Conservation (phyloP, 1,140 invertebrate species). For the Rhagoletis pomonella region DNA sequence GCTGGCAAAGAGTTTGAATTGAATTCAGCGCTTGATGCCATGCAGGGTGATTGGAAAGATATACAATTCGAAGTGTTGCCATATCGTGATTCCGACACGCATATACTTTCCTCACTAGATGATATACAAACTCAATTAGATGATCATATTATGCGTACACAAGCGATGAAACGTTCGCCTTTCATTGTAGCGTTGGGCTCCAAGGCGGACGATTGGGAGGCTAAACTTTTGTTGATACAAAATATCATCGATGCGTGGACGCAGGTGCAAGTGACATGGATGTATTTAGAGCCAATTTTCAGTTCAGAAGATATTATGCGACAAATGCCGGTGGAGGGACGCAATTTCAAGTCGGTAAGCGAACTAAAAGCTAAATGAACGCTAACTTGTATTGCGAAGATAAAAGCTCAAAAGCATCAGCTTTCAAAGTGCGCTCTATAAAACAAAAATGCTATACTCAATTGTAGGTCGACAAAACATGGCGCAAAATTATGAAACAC, state of each 20-base stretch:
- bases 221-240: constrained; percentile 91
- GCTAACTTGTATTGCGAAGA: not conserved
- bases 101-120: constrained; percentile 90
- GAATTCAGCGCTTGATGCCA: constrained; percentile 89
- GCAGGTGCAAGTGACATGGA: constrained; percentile 84
- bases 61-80: constrained; percentile 86
- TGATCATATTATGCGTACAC: constrained; percentile 96
- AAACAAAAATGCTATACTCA: not conserved
- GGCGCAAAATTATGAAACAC: constrained; percentile 90
- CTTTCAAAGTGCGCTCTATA: not conserved
- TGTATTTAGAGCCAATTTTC: constrained; percentile 97
- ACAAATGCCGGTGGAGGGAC: constrained; percentile 96
- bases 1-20: constrained; percentile 93
- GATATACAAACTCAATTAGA: constrained; percentile 95
- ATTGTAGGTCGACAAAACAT: constrained; percentile 78
- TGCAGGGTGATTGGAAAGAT: constrained; percentile 93
- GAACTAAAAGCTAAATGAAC: constrained; percentile 53
- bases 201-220: constrained; percentile 93
- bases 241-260: constrained; percentile 97
- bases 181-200: constrained; percentile 94
- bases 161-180: constrained; percentile 96
- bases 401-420: not conserved
- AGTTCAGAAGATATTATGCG: constrained; percentile 97
- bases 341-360: constrained; percentile 87
- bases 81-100: constrained; percentile 89